Percentiles rank a stretch among this genome's conserved stretches.
phyloP scores from a whole-genome alignment of 2,113 vertebrate species.

The Xerus inauris region DNA sequence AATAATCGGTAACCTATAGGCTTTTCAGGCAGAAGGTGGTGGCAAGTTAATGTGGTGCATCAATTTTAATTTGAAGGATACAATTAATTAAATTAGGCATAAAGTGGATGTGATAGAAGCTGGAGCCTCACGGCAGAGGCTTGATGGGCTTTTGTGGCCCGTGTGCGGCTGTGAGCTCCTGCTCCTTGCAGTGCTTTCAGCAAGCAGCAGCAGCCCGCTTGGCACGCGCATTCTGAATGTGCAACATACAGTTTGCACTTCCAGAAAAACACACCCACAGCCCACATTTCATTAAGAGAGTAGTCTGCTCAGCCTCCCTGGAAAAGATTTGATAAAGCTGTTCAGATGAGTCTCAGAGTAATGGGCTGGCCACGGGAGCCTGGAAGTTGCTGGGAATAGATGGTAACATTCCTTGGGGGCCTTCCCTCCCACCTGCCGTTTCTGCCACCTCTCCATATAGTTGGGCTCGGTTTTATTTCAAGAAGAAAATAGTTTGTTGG shows the following conservation, averaged over 20 bases:
- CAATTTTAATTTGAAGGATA: neutral
- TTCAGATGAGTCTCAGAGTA: accelerated
- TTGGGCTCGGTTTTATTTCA: neutral
- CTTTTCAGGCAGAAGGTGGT: neutral
- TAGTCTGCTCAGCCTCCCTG: accelerated
- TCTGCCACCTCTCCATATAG: accelerated
- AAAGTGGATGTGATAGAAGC: neutral
- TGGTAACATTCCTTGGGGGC: neutral
- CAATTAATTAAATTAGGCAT: neutral
- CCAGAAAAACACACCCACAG: accelerated
- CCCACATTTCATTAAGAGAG: accelerated
- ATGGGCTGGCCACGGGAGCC: accelerated
- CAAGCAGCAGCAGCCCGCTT: accelerated
- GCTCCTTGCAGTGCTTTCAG: accelerated
- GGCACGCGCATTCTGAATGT: accelerated
- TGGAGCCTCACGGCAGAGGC: neutral
- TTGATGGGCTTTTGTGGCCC: accelerated
- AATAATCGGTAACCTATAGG: neutral
- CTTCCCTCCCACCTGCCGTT: accelerated
- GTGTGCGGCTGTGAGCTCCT: accelerated
- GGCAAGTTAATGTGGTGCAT: neutral
- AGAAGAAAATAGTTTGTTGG: neutral
- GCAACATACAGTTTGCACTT: accelerated
- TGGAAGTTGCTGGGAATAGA: neutral
- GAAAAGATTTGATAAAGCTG: accelerated